Percentiles rank a stretch among this genome's conserved stretches.
Evolutionary conservation across 2,888 invertebrate genomes (phyloP).

Genomic region (Idaea straminata): DNA sequence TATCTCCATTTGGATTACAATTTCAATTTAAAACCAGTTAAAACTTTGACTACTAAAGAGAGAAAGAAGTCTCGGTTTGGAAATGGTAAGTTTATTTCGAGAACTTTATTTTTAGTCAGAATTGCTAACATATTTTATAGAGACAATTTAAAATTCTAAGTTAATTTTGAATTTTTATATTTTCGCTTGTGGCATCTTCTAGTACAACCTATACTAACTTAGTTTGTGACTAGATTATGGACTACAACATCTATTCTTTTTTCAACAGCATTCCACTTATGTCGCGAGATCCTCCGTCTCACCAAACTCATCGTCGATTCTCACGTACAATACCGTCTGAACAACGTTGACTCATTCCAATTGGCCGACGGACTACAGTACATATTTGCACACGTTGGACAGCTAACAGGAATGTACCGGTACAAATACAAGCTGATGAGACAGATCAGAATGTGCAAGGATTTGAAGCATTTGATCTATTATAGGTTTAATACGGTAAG

Average conservation of each 20-base stretch:
- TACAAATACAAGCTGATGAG: constrained; percentile 99
- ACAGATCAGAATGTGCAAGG: constrained; percentile 99
- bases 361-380: constrained; percentile 99
- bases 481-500: constrained; percentile 98
- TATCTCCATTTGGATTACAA: constrained; percentile 99
- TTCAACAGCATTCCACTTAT: constrained; percentile 95
- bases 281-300: constrained; percentile 98
- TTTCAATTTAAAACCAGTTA: constrained; percentile 99
- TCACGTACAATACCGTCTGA: constrained; percentile 99
- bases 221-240: too few relatives aligned
- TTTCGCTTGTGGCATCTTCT: too few relatives aligned
- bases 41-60: constrained; percentile 99
- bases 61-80: constrained; percentile 98
- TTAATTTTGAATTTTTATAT: too few relatives aligned
- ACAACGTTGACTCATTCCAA: constrained; percentile 99
- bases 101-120: too few relatives aligned
- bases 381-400: constrained; percentile 99
- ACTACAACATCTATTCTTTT: too few relatives aligned
- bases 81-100: constrained; percentile 83
- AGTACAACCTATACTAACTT: too few relatives aligned
- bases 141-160: too few relatives aligned
- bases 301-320: constrained; percentile 99
- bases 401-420: constrained; percentile 99
- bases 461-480: constrained; percentile 99
- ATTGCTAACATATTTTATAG: too few relatives aligned